A percentile compares a stretch with the other conserved stretches of the same genome.
These are phyloP conservation scores for Chanos chanos DNA, from an alignment of 2,797 vertebrate genomes.

Conservation along the genomic window DNA sequence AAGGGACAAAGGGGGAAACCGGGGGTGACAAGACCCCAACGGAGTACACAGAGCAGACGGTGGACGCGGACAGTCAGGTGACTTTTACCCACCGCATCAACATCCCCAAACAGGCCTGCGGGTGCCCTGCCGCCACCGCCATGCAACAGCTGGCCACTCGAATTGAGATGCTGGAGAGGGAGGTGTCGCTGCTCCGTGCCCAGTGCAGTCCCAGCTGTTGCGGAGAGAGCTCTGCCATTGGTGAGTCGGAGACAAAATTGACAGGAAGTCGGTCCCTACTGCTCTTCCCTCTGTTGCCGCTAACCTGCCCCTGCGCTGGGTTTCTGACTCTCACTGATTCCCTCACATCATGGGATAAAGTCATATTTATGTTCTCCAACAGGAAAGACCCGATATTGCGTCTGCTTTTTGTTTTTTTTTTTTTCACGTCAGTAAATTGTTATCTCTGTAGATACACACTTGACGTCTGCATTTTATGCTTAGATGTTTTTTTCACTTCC, in stretches of 20 bases:
- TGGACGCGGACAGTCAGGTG: constrained; percentile 89
- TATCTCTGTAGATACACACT: no score
- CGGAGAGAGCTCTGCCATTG: constrained; percentile 85
- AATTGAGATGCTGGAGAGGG: constrained; percentile 94
- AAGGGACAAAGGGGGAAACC: constrained; percentile 63
- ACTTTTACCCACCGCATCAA: constrained; percentile 97
- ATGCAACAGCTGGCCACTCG: constrained; percentile 88
- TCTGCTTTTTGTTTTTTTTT: no score
- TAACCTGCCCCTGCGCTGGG: no score
- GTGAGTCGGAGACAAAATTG: constrained; percentile 71
- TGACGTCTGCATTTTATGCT: no score
- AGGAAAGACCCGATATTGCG: no score
- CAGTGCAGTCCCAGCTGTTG: constrained; percentile 89
- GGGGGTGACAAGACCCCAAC: constrained; percentile 53
- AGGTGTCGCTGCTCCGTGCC: constrained; percentile 86
- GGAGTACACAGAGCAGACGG: constrained; percentile 84
- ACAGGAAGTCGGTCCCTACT: no score
- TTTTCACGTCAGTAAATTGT: no score
- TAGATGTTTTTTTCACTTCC: no score
- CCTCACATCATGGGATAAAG: no score
- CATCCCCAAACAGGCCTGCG: constrained; percentile 90
- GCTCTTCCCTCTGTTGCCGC: no score
- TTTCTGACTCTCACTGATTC: no score
- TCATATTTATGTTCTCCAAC: no score
- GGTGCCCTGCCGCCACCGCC: constrained; percentile 73